Evolutionary conservation across 2,113 vertebrate genomes (phyloP).

Genomic region (Peromyscus californicus): DNA sequence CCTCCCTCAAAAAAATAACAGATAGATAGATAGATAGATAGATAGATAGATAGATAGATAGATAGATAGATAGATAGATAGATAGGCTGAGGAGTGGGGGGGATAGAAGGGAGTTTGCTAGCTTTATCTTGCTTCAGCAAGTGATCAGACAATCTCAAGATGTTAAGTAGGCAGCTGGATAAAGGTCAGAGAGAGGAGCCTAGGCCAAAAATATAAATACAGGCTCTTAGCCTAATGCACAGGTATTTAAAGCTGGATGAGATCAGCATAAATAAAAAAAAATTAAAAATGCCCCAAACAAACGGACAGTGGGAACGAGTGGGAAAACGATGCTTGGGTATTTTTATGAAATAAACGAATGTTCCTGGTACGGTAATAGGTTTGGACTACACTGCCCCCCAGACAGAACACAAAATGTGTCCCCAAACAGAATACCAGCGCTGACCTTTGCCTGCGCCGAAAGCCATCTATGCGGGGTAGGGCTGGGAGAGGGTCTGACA

Average conservation of each 20-base stretch:
- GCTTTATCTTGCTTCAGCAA: neutral
- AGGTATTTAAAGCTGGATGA: constrained; percentile 2
- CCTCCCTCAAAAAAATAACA: neutral
- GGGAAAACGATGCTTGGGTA: neutral
- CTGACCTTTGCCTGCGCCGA: neutral
- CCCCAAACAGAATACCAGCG: neutral
- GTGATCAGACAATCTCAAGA: neutral
- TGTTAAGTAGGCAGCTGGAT: neutral
- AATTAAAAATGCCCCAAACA: neutral
- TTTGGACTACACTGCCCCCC: neutral
- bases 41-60: neutral
- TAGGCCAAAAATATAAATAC: neutral
- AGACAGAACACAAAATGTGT: neutral
- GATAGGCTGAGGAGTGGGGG: neutral
- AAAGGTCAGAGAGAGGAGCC: neutral
- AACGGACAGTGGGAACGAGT: neutral
- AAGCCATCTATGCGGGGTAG: neutral
- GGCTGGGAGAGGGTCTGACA: neutral
- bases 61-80: neutral
- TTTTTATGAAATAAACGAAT: neutral
- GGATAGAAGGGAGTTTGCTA: neutral
- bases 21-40: neutral
- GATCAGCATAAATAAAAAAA: neutral
- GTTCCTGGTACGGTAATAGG: neutral
- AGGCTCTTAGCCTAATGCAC: neutral